These are phyloP conservation scores for Ichneumon xanthorius DNA, from an alignment of 2,888 invertebrate species.

Conservation along the genomic window DNA sequence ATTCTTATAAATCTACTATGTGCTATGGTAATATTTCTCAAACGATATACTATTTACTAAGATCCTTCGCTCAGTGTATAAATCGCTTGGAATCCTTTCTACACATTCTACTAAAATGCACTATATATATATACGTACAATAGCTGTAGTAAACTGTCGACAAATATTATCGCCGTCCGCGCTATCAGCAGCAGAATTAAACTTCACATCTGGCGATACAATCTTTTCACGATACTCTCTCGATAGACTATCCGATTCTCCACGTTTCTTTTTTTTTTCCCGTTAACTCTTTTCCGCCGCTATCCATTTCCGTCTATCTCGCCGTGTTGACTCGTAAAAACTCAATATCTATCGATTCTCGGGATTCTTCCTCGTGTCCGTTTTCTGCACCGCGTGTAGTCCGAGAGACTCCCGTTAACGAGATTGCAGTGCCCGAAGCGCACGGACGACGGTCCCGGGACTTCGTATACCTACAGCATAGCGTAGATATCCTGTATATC, in stretches of 20 bases:
- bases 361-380: neutral
- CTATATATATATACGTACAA: neutral
- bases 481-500: slow-evolving; percentile 1
- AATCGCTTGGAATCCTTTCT: neutral
- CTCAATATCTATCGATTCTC: slow-evolving; percentile 53
- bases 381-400: slow-evolving; percentile 19
- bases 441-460: slow-evolving; percentile 13
- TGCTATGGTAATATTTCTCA: too few species aligned
- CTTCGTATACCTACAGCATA: slow-evolving; percentile 21
- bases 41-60: too few species aligned
- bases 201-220: slow-evolving; percentile 16
- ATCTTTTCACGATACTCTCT: slow-evolving; percentile 28
- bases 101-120: neutral
- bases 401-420: slow-evolving; percentile 50
- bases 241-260: neutral
- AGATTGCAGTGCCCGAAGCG: slow-evolving; percentile 34
- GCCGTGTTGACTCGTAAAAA: slow-evolving; percentile 22
- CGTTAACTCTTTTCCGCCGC: neutral
- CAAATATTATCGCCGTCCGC: neutral
- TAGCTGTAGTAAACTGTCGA: neutral
- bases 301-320: slow-evolving; percentile 5
- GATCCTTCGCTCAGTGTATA: neutral
- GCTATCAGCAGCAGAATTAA: neutral
- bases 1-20: too few species aligned
- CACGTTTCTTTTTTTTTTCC: neutral